phyloP scores from a whole-genome alignment of 2,888 invertebrate genomes.

The Octodonta nipae region DNA sequence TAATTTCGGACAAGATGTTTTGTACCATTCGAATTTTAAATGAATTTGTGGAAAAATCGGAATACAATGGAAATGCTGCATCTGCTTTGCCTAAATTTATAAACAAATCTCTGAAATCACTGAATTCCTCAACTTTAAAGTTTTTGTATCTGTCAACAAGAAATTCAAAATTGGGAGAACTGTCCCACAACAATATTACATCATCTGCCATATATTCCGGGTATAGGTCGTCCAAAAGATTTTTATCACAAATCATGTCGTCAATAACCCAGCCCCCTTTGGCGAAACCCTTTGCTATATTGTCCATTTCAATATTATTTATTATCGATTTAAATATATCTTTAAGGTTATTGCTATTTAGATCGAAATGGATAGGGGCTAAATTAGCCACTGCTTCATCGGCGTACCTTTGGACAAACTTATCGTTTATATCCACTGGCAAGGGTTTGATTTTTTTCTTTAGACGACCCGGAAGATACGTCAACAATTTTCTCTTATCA shows the following conservation, averaged over 20 bases:
- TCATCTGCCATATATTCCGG: constrained; percentile 42
- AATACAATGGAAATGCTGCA: constrained; percentile 23
- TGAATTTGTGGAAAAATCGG: constrained; percentile 9
- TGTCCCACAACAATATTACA: constrained; percentile 42
- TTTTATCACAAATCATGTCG: constrained; percentile 40
- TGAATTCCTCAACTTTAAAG: constrained; percentile 13
- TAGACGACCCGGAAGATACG: constrained; percentile 17
- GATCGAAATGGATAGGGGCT: constrained; percentile 28
- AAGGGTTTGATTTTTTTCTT: constrained; percentile 19
- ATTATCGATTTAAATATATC: constrained; percentile 34
- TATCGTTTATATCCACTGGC: constrained; percentile 32
- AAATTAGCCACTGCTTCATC: constrained; percentile 35
- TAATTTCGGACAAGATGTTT: constrained; percentile 15
- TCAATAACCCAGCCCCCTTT: constrained; percentile 48
- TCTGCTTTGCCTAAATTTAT: constrained; percentile 19
- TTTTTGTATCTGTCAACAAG: constrained; percentile 17
- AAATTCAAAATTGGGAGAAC: constrained; percentile 32
- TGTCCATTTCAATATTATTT: constrained; percentile 31
- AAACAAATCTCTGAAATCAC: constrained; percentile 26
- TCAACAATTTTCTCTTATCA: constrained; percentile 15
- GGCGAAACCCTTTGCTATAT: constrained; percentile 26
- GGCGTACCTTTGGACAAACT: constrained; percentile 39
- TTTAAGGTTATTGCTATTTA: constrained; percentile 36
- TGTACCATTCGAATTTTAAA: constrained; percentile 10
- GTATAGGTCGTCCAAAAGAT: constrained; percentile 39